Evolutionary conservation across 2,113 vertebrate genomes (phyloP).

Genomic region (Urocynchramus pylzowi): DNA sequence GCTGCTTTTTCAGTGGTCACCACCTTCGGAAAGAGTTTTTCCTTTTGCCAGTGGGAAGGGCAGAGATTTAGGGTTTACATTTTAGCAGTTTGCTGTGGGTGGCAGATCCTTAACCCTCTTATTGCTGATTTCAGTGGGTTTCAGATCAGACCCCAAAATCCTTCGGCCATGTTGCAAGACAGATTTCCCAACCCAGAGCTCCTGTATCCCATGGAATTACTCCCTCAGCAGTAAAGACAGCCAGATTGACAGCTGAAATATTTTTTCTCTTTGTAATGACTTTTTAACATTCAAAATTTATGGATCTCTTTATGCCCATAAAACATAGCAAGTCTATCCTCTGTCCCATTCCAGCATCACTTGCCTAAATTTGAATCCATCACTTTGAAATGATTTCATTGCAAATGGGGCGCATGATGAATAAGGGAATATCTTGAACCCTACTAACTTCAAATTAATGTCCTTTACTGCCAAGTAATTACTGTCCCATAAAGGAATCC

Average conservation of each 20-base stretch:
- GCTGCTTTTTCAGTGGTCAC: not conserved
- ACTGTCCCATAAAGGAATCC: constrained; percentile 1
- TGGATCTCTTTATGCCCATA: not conserved
- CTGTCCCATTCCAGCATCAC: not conserved
- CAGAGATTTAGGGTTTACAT: not conserved
- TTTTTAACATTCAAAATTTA: not conserved
- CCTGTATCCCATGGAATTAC: not conserved
- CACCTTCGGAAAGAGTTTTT: not conserved
- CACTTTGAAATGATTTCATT: constrained; percentile 28
- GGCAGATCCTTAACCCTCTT: not conserved
- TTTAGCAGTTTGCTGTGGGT: not conserved
- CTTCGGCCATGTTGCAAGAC: not conserved
- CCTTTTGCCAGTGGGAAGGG: not conserved
- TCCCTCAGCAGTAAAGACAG: not conserved
- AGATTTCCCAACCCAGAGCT: not conserved
- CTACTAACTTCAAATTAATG: not conserved
- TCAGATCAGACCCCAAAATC: not conserved
- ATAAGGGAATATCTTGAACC: constrained; percentile 21
- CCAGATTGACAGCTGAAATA: not conserved
- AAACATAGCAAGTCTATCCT: not conserved
- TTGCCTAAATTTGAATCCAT: constrained; percentile 17
- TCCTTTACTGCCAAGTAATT: constrained; percentile 30
- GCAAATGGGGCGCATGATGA: not conserved
- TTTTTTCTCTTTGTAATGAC: constrained; percentile 26
- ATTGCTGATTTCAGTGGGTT: not conserved